Evolutionary conservation across 2,113 vertebrate genomes (phyloP), one percentile per base, ranked within the genome.

Genomic region (Elachura formosa): DNA sequence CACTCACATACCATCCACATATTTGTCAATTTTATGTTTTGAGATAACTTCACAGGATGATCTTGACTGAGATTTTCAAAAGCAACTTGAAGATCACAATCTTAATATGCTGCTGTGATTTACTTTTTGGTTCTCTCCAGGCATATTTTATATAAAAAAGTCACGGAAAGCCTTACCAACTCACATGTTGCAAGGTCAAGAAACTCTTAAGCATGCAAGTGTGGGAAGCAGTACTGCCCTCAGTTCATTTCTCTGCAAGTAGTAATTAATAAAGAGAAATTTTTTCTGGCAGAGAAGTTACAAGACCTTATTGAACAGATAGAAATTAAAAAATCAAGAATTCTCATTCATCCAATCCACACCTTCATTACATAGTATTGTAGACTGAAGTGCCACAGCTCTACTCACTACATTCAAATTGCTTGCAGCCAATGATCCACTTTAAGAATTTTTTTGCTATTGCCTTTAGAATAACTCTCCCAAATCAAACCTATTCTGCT

Each of bases 401-500:
- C 34, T 43, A 45, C 34, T 73, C 26, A 23, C 23, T 46, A 21
- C 28, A 12, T 31, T 83, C 28, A 80, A 49, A 85, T 40, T 76
- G 17, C 67, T 89, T 61, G 9, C 58, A 76, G 73, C 24, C 69
- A 79, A 59, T 33, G 28, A 66, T 49, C 29, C 48, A 61, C 83
- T 89, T 73, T 34, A 93, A 87, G 55, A 28, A 74, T 68, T 84
- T 89, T 85, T 82, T 54, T 21, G 29, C 13, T 63, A 48, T 14
- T 84, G 56, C 36, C 63, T 88, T 93, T 76, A 78, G n/a, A 91
- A 78, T 41, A 86, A 49, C 63, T 73, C 56, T 86, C 61, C 61
- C 49, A 87, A 91, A 89, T 88, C 56, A 95, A 89, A 71, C 62
- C 51, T 61, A 31, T 76, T 95, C 26, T 81, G n/a, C 72, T 88